These are phyloP conservation scores for Gymnosoma rotundatum DNA, from an alignment of 2,888 invertebrate genomes.

Conservation along the genomic window DNA sequence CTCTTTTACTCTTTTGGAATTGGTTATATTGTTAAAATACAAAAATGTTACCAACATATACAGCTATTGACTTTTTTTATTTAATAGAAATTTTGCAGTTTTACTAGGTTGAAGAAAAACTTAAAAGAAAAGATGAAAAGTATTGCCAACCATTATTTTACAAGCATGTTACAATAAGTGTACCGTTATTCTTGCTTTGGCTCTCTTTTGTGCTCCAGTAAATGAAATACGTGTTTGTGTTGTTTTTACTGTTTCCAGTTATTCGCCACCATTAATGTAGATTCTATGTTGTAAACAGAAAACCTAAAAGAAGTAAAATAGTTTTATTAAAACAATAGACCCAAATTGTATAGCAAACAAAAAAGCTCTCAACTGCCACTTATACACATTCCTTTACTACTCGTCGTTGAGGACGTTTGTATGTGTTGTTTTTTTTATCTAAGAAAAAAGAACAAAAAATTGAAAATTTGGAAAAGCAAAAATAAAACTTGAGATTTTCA, in stretches of 20 bases:
- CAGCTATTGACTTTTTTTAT: constrained; percentile 51
- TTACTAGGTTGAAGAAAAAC: constrained; percentile 48
- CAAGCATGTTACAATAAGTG: neutral
- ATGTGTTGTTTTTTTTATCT: constrained; percentile 69
- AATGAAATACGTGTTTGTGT: constrained; percentile 26
- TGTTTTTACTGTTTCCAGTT: constrained; percentile 21
- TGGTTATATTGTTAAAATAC: constrained; percentile 24
- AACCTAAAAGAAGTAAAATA: constrained; percentile 19
- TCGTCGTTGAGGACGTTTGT: constrained; percentile 54
- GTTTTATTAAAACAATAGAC: constrained; percentile 44
- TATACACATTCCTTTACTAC: constrained; percentile 76
- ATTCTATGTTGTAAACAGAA: constrained; percentile 31
- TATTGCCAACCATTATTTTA: constrained; percentile 50
- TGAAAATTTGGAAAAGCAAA: constrained; percentile 21
- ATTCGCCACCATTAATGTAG: constrained; percentile 27
- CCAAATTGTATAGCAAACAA: constrained; percentile 38
- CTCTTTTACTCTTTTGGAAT: constrained; percentile 64
- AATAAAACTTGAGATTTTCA: constrained; percentile 14
- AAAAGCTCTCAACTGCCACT: constrained; percentile 75
- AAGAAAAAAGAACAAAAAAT: constrained; percentile 68
- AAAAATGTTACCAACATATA: constrained; percentile 44
- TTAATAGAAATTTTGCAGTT: constrained; percentile 52
- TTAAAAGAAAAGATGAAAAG: constrained; percentile 14
- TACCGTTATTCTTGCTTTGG: constrained; percentile 27
- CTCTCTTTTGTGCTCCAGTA: constrained; percentile 9